Percentiles rank a stretch among this genome's conserved stretches.
phyloP scores from a whole-genome alignment of 2,888 invertebrate genomes.

The Ephialtes manifestator region DNA sequence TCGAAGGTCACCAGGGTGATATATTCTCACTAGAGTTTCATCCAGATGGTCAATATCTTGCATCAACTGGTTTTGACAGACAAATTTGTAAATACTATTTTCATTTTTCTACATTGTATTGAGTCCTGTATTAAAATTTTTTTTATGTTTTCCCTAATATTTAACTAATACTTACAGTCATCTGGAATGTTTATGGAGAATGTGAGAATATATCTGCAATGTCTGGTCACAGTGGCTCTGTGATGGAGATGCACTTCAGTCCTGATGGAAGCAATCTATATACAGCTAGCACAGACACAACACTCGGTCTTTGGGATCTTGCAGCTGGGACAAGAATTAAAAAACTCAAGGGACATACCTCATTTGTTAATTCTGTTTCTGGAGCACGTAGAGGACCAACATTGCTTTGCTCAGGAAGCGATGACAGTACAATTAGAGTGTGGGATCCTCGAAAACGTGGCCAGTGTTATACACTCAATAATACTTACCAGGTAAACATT shows the following conservation, averaged over 20 bases:
- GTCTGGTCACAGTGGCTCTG: conserved; percentile 97
- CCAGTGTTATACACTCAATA: conserved; percentile 91
- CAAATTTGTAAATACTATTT: conserved; percentile 92
- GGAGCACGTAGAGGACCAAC: conserved; percentile 96
- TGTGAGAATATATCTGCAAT: conserved; percentile 98
- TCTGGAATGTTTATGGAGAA: conserved; percentile 99
- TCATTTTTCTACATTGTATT: not conserved
- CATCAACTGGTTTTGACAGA: conserved; percentile 97
- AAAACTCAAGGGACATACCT: conserved; percentile 94
- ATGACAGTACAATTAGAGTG: conserved; percentile 96
- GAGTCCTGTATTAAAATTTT: not conserved
- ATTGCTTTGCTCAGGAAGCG: conserved; percentile 96
- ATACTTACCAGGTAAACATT: conserved; percentile 88
- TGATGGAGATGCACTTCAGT: conserved; percentile 97
- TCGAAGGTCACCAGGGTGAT: conserved; percentile 99
- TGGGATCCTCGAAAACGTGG: conserved; percentile 97
- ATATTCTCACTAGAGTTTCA: conserved; percentile 97
- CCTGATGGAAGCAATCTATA: conserved; percentile 94
- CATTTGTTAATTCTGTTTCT: conserved; percentile 91
- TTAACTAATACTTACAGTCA: conserved; percentile 87
- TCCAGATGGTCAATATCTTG: conserved; percentile 97
- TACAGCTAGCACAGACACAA: conserved; percentile 97
- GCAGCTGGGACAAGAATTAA: conserved; percentile 95
- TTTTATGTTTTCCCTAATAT: not conserved
- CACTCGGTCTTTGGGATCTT: conserved; percentile 98